These are phyloP conservation scores for Physella acuta DNA, from an alignment of 1,140 invertebrate genomes.

Conservation along the genomic window DNA sequence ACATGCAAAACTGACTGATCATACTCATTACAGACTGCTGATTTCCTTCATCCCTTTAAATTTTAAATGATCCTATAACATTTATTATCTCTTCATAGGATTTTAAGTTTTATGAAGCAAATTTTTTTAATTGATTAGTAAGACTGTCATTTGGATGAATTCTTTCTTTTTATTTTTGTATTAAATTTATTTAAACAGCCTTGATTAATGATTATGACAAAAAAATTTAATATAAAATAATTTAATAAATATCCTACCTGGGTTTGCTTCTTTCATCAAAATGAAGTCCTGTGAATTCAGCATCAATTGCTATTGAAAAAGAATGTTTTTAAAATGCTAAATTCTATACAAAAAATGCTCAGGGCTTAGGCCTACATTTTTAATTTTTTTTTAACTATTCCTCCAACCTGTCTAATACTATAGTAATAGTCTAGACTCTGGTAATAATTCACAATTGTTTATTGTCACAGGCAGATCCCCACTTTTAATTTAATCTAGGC, in stretches of 20 bases:
- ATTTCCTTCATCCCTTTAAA: background rate
- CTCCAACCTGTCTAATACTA: background rate
- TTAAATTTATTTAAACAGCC: background rate
- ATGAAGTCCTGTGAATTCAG: constrained; percentile 14
- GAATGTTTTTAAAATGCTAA: too few species aligned
- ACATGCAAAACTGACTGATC: too few species aligned
- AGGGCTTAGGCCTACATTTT: background rate
- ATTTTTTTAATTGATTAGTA: too few species aligned
- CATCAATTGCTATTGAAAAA: constrained; percentile 7
- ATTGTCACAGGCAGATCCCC: background rate
- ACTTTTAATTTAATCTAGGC: too few species aligned
- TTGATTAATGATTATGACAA: background rate
- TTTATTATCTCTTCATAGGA: too few species aligned
- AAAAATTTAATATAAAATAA: background rate
- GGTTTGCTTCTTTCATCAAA: background rate
- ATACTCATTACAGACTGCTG: background rate
- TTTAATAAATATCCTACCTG: constrained; percentile 10
- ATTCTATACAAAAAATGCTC: background rate
- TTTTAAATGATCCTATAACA: too few species aligned
- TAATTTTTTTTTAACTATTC: background rate
- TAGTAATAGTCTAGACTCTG: background rate
- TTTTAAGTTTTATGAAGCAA: too few species aligned
- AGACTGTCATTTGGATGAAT: too few species aligned
- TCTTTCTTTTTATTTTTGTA: too few species aligned
- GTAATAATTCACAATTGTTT: background rate